Base-by-base conservation (phyloP, 2,888 invertebrate species). In the Horisme vitalbata region DNA sequence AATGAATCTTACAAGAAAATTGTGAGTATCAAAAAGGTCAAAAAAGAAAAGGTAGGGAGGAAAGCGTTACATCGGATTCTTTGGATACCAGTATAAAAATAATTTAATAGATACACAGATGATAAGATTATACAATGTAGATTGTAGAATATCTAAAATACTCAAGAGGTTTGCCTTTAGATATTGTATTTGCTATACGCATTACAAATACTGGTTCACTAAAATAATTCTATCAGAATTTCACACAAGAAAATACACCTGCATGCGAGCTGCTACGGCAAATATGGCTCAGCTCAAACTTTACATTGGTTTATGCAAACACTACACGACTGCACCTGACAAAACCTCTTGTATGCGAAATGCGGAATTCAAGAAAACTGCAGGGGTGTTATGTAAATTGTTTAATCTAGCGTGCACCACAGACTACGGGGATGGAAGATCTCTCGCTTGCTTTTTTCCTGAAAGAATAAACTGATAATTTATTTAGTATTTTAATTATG, bases 321-420 rank as follows among this genome's bases (percentile, higher is more conserved):
- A 28, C 23, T 32, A 31, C 14, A 24, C 21, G 24, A n/a, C 38
- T 44, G 48, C 43, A 44, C 38, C 41, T 48, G 48, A 48, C 48
- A 48, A 48, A 47, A 48, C 48, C 43, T 30, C 41, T 35, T 31
- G 30, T 48, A 35, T 35, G 38, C 37, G 33, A 47, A 66, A 35
- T 35, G 38, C 37, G 33, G 48, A 66, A 68, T 48, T 38, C 38
- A 34, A 38, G 48, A 39, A 43, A 44, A 38, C 38, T 39, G 38
- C 48, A 45, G 21, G 23, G 38, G 49, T 49, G 50, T 54, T 57
- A 61, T 55, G 54, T 28, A 56, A 60, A 58, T 55, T 57, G 27
- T 63, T 50, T 61, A 51, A 59, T 59, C 54, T 57, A 31, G 30
- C 43, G 26, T 45, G 26, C 35, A 27, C 27, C 28, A 38, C 30